These are phyloP conservation scores for Caenorhabditis wallacei DNA, from an alignment of 2,888 invertebrate genomes.

Conservation along the genomic window DNA sequence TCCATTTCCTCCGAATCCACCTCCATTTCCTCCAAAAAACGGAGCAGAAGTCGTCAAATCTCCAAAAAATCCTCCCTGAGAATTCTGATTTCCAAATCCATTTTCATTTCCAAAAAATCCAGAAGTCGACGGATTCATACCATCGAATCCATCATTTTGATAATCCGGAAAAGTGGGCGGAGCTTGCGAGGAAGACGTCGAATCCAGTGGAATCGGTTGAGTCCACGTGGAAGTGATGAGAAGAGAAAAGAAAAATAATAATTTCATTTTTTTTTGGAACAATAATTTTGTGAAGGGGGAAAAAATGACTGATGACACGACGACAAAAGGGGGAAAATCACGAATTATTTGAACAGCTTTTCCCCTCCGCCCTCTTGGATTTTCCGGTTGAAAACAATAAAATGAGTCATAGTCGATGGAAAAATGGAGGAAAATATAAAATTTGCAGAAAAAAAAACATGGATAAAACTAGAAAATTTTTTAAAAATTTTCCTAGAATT, in stretches of 20 bases:
- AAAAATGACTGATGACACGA: not conserved
- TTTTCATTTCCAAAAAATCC: slow-evolving; percentile 1
- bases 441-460: no score
- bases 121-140: not conserved
- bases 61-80: slow-evolving; percentile 27
- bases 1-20: slow-evolving; percentile 8
- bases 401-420: not conserved
- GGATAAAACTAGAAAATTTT: no score
- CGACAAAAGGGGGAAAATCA: not conserved
- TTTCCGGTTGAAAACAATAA: not conserved
- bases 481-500: no score
- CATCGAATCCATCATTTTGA: not conserved
- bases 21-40: slow-evolving; percentile 11
- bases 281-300: not conserved
- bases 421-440: no score
- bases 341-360: not conserved
- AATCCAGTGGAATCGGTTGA: not conserved
- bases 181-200: not conserved
- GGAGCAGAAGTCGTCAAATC: not conserved
- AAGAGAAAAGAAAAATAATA: not conserved
- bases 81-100: slow-evolving; percentile 6
- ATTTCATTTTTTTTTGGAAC: not conserved
- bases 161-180: slow-evolving; percentile 9
- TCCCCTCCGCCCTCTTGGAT: not conserved
- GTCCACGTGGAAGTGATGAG: not conserved